Evolutionary conservation across 1,140 invertebrate species (phyloP).

Genomic region (Drosophila chauvacae): DNA sequence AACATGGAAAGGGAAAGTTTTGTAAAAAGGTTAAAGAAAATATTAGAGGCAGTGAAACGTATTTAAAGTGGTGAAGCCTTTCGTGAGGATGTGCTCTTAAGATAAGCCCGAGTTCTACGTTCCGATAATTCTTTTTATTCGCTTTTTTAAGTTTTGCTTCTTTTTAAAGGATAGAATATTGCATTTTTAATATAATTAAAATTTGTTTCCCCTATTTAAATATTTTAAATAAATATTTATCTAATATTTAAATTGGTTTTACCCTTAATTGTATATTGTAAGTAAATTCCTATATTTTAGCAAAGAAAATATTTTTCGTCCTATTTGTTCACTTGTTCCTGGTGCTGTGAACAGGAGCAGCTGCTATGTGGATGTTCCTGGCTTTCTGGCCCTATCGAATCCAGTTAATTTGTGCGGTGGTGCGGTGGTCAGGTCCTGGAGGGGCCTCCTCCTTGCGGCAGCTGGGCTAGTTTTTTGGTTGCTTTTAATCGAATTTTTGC

Average conservation of each 20-base stretch:
- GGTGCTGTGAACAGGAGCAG: slow-evolving; percentile 45
- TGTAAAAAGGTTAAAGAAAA: not conserved
- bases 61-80: not conserved
- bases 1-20: not conserved
- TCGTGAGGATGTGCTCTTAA: not conserved
- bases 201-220: not conserved
- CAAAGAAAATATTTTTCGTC: not conserved
- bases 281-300: not conserved
- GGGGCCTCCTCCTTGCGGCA: slow-evolving; percentile 2
- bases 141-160: not conserved
- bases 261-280: not conserved
- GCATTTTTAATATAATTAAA: not conserved
- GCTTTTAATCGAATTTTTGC: slow-evolving; percentile 56
- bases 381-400: slow-evolving; percentile 55
- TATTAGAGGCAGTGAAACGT: not conserved
- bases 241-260: too few relatives aligned
- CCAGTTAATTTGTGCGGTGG: slow-evolving; percentile 57
- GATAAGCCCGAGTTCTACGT: not conserved
- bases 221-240: too few relatives aligned
- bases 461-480: slow-evolving; percentile 51
- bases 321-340: slow-evolving; percentile 9
- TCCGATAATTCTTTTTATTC: not conserved
- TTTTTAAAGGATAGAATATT: not conserved
- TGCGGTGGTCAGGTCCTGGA: slow-evolving; percentile 24
- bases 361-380: slow-evolving; percentile 41